Evolutionary conservation across 2,888 invertebrate species (phyloP), one percentile per base, ranked within the genome.

Genomic region (Tipula unca): DNA sequence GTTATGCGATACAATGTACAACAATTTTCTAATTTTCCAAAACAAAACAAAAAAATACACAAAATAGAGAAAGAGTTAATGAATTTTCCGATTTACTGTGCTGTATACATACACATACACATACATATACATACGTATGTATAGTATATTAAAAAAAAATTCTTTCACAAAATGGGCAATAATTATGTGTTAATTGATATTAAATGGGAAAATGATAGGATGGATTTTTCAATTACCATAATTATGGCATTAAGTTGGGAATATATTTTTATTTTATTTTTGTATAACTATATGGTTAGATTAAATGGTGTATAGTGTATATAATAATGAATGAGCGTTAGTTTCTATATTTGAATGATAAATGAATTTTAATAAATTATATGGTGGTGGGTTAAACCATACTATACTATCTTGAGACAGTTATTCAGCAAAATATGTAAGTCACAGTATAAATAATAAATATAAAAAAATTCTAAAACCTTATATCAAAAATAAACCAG

Each of bases 121-220:
- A n/a, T n/a, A n/a, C n/a, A n/a, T n/a, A n/a, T n/a, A n/a, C n/a
- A n/a, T n/a, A n/a, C n/a, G n/a, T n/a, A n/a, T n/a, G n/a, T 17
- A 8, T 54, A 17, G 48, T 17, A 0, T 54, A 54, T 54, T 42
- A n/a, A 42, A 32, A 6, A 32, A 32, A 6, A 32, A 14, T 42
- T 42, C 42, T 48, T n/a, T 69, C 69, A 25, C 8, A 69, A 69
- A 69, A 69, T 69, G 25, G 69, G 69, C 69, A 69, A 69, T 69
- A 69, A 69, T 69, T 69, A 69, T 69, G 69, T 69, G 69, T 69
- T 69, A 69, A 69, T 69, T 69, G 69, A 69, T 69, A 69, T 25
- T 69, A 69, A 69, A 69, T 69, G 69, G 69, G 69, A 25, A 69
- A 69, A 69, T 69, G 69, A 69, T 69, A 69, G 69, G 25, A 69